Conservation (phyloP, 30 jellyfish, hydroid and myxozoan genomes). For the Cassiopea andromeda region DNA sequence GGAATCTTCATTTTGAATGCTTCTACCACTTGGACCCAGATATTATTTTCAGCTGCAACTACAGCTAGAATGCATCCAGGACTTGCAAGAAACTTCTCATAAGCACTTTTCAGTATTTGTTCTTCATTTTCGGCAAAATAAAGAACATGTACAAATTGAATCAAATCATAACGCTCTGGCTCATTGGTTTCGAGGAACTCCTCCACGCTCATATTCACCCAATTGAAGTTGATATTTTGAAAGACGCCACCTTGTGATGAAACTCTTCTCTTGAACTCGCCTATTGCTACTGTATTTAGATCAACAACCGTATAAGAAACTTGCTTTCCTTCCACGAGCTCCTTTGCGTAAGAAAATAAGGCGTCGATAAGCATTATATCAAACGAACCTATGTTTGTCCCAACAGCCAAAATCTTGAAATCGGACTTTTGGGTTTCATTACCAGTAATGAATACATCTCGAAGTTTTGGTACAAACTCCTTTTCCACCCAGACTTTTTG, state of each 20-base stretch:
- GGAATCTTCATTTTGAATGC: too few species aligned
- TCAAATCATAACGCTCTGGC: background rate
- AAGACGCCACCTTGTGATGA: background rate
- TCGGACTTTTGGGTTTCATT: background rate
- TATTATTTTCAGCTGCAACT: too few species aligned
- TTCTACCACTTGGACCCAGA: too few species aligned
- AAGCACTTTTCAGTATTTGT: background rate
- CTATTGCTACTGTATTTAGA: background rate
- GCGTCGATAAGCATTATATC: slow-evolving; percentile 15
- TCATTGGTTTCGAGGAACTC: background rate
- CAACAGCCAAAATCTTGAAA: slow-evolving; percentile 1
- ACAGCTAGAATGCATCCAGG: too few species aligned
- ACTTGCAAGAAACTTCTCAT: background rate
- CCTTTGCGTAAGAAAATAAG: background rate
- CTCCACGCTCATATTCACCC: slow-evolving; percentile 16
- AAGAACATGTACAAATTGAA: slow-evolving; percentile 5
- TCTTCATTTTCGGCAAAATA: slow-evolving; percentile 28
- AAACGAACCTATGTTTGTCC: slow-evolving; percentile 1
- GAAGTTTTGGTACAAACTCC: background rate
- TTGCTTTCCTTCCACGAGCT: background rate
- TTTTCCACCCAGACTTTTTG: slow-evolving; percentile 1
- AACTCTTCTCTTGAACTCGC: background rate
- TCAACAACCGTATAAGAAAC: slow-evolving; percentile 18
- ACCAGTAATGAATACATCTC: background rate
- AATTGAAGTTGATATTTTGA: background rate